phyloP scores from a whole-genome alignment of 2,797 vertebrate species.

The Huso huso region DNA sequence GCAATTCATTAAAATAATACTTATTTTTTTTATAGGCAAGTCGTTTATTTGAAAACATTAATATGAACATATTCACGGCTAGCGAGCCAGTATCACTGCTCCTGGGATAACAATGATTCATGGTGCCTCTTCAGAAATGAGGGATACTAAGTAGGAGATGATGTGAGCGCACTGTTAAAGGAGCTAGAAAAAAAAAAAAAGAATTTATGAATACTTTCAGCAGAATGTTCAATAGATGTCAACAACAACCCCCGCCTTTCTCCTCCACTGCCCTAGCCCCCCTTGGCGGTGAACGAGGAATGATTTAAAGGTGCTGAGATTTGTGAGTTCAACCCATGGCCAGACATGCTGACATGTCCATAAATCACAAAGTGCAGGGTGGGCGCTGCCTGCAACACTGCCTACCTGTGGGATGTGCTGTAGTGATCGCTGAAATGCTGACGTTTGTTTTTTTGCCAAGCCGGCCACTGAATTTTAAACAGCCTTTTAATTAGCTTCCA shows the following conservation, averaged over 20 bases:
- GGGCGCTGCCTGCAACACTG: slow-evolving; percentile 25
- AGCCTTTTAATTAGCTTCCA: slow-evolving; percentile 32
- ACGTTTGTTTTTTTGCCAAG: slow-evolving; percentile 23
- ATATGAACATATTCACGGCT: too few relatives aligned
- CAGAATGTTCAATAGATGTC: slow-evolving; percentile 33
- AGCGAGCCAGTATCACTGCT: slow-evolving; percentile 15
- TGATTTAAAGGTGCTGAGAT: slow-evolving; percentile 55
- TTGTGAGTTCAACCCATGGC: slow-evolving; percentile 52
- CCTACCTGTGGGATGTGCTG: slow-evolving; percentile 35
- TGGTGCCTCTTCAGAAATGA: slow-evolving; percentile 33
- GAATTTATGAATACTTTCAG: slow-evolving; percentile 30
- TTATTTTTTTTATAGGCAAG: too few relatives aligned
- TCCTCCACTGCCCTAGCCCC: slow-evolving; percentile 9
- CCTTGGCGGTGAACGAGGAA: slow-evolving; percentile 26
- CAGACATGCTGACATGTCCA: slow-evolving; percentile 45
- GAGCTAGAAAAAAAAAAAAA: slow-evolving; percentile 21
- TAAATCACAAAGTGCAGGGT: slow-evolving; percentile 38
- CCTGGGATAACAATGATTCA: slow-evolving; percentile 45
- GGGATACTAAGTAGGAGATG: slow-evolving; percentile 47
- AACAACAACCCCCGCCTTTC: slow-evolving; percentile 22
- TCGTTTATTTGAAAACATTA: too few relatives aligned
- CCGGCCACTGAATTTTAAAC: slow-evolving; percentile 32
- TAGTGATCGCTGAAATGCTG: slow-evolving; percentile 33
- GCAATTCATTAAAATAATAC: too few relatives aligned
- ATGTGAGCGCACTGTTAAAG: slow-evolving; percentile 54